Base-by-base conservation (phyloP, 2,888 invertebrate species). In the Oscheius sp. region DNA sequence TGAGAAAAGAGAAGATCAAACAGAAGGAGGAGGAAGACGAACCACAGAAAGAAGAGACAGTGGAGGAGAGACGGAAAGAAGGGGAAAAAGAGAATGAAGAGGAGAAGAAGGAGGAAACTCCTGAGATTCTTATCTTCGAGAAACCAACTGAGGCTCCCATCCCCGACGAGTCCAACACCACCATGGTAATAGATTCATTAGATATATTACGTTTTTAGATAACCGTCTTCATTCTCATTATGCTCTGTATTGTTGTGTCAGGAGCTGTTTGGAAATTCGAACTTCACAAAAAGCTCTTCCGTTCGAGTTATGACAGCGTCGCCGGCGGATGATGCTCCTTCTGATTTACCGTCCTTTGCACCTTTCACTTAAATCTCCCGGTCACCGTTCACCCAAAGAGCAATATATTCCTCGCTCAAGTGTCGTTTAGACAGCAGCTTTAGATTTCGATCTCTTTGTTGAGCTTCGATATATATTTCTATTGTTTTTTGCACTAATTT, bases 241-340 rank as follows among this genome's bases (percentile, higher is more conserved):
- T 85, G 66, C 70, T 85, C n/a, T 74, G 83, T 47, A 85, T 85
- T 57, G 68, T 83, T 8, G 76, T 82, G 28, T 82, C 82, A 32
- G 85, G 85, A 41, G 80, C 81, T 50, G 80, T 85, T 2, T 85
- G 80, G 78, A 85, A 85, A 59, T 77, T 81, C 65, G 80, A 82
- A 61, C 67, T 85, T 32, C 85, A 86, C 74, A 83, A 77, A 63
- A 81, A 82, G 32, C 84, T 83, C 30, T 79, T 83, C 83, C 83
- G 87, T 9, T 76, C 80, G n/a, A 83, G 77, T 70, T 86, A 86
- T 62, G 83, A 80, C 54, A 82, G 82, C 0, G 86, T 85, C 2
- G 80, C 83, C 12, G 82, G 77, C 6, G 83, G 83, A 70, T 83
- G 78, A 80, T 20, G 38, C 30, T 17, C 33, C 30, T 59, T n/a